Conservation (phyloP, 2,113 vertebrate genomes). For the Amblyopsis rosae region DNA sequence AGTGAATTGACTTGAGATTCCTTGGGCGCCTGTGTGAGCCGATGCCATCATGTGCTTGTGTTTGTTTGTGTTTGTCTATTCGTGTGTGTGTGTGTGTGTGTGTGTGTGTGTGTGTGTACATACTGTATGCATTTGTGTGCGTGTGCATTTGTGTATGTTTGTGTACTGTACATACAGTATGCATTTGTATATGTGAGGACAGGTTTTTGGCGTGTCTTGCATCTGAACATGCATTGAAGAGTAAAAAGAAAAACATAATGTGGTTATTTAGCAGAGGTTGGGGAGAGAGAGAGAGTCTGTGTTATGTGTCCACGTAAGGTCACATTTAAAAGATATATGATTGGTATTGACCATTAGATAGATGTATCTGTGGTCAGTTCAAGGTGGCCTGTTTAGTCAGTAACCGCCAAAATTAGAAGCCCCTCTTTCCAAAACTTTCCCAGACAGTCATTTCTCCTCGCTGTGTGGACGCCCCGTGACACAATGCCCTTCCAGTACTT, state of each 20-base stretch:
- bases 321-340: neutral
- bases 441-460: neutral
- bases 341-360: slow-evolving; percentile 1
- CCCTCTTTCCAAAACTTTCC: neutral
- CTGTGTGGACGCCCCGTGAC: neutral
- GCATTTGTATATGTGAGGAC: too few species aligned
- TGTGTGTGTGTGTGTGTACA: neutral
- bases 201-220: too few species aligned
- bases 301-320: neutral
- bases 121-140: too few species aligned
- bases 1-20: slow-evolving; percentile 22
- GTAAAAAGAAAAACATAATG: neutral
- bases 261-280: neutral
- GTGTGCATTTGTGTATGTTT: too few species aligned
- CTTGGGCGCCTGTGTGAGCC: slow-evolving; percentile 9
- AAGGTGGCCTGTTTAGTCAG: neutral
- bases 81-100: neutral
- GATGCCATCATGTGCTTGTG: slow-evolving; percentile 25
- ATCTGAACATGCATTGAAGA: neutral
- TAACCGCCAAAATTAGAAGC: neutral
- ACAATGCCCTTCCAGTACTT: neutral
- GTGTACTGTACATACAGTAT: too few species aligned
- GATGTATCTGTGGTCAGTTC: slow-evolving; percentile 5
- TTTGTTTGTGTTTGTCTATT: neutral
- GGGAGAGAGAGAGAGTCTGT: neutral